Evolutionary conservation across 2,113 vertebrate genomes (phyloP).

Genomic region (Sylvietta virens): DNA sequence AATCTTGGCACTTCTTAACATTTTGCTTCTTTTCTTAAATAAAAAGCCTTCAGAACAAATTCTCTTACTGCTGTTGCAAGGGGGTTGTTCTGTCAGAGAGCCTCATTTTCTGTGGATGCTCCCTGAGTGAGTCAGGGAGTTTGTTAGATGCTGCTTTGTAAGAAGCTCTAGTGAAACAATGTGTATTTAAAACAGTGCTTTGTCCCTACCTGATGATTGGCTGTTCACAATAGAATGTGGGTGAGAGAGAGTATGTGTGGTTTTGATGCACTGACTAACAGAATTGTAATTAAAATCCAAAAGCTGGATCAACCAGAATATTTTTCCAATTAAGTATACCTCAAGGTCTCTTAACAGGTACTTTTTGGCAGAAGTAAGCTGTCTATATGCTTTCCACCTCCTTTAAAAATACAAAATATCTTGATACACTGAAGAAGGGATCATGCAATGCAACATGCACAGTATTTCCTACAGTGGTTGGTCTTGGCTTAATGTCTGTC

Average conservation of each 20-base stretch:
- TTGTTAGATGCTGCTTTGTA: background rate
- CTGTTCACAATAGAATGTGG: background rate
- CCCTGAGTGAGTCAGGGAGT: background rate
- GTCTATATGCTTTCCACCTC: background rate
- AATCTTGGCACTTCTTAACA: conserved; percentile 3
- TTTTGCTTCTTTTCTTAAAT: conserved; percentile 39
- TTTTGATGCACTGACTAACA: background rate
- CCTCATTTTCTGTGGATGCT: background rate
- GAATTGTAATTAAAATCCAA: background rate
- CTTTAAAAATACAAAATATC: background rate
- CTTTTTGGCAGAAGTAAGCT: background rate
- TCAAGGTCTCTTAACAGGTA: background rate
- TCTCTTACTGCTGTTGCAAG: background rate
- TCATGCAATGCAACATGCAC: background rate
- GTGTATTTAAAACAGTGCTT: background rate
- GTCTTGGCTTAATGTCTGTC: background rate
- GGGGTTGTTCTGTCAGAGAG: background rate
- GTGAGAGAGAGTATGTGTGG: background rate
- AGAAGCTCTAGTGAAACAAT: background rate
- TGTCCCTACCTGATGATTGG: background rate
- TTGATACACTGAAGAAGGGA: background rate
- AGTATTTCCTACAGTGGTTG: background rate
- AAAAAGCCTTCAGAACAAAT: conserved; percentile 38
- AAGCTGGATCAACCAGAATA: background rate
- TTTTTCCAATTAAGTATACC: background rate